Base-by-base conservation (phyloP, 2,797 vertebrate species). In the Brotogeris chrysoptera region DNA sequence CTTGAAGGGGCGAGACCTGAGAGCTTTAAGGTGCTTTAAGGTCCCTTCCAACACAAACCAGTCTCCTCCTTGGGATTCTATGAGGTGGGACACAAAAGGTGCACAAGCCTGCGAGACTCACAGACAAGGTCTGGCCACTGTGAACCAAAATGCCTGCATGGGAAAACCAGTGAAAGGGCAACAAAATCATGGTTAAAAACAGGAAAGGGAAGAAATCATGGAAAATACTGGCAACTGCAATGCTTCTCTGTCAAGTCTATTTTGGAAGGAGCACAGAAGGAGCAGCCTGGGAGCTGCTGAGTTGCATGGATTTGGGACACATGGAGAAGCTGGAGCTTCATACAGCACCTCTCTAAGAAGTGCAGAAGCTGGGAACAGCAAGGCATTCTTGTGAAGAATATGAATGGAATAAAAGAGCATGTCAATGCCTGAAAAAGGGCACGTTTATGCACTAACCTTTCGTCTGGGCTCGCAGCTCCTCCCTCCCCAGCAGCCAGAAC, bases 251-350 rank as follows among this genome's bases (percentile, higher is more conserved):
- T 20, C 2, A 4, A 9, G 18, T 5, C 49, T 25, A 3, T 44
- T 15, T 9, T 28, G 71, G 60, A 9, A 61, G 71, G 17, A 64
- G 69, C 43, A 2, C 36, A 4, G 50, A 5, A 11, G 43, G 63
- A 44, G 25, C 23, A 9, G 63, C 21, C 55, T 11, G 10, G 28
- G 74, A 41, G 19, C 44, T 10, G 55, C 43, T 6, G 61, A 50
- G 74, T 59, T 3, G 20, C 10, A 1, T 3, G 16, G 4, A 1
- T 3, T 12, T 0, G 9, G 76, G 65, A 36, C 24, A 4, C 0
- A 21, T 0, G 12, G 43, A 34, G 55, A 16, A 14, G 43, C 49
- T 2, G 2, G 19, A 43, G 69, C 50, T 57, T 34, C 55, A 24
- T 57, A 24, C 21, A 24, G 55, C n/a, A 57, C 55, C n/a, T 23